A percentile compares a stretch with the other conserved stretches of the same genome.
Conservation (phyloP, 2,113 vertebrate species). For the Halcyon senegalensis region DNA sequence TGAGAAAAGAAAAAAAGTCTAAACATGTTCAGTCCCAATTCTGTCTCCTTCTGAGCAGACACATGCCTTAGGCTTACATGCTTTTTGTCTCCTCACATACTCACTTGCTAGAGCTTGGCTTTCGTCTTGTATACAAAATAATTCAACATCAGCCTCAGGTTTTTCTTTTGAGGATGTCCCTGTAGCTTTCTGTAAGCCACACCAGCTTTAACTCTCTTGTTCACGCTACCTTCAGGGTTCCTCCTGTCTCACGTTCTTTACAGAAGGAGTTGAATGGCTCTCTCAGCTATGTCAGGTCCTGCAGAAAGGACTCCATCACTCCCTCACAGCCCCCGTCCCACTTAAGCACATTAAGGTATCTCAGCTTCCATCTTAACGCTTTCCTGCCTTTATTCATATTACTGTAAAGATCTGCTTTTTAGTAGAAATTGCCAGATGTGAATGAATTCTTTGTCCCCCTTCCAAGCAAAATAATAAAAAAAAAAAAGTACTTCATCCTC, state of each 20-base stretch:
- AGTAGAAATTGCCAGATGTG: not conserved
- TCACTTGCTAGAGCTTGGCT: not conserved
- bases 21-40: not conserved
- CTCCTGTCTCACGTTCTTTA: not conserved
- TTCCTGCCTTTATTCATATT: not conserved
- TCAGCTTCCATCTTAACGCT: not conserved
- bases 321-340: not conserved
- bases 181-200: not conserved
- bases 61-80: not conserved
- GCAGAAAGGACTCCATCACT: not conserved
- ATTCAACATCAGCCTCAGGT: not conserved
- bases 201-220: not conserved
- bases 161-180: not conserved
- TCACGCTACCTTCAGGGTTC: not conserved
- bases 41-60: not conserved
- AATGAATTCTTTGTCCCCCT: not conserved
- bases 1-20: not conserved
- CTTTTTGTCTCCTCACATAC: not conserved
- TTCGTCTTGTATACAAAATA: not conserved
- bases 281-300: not conserved
- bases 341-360: not conserved
- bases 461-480: not conserved
- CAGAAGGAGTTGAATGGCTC: not conserved
- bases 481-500: not conserved
- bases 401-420: not conserved